Evolutionary conservation across 2,797 vertebrate genomes (phyloP), one percentile per base, ranked within the genome.

Genomic region (Spatula versicolor): DNA sequence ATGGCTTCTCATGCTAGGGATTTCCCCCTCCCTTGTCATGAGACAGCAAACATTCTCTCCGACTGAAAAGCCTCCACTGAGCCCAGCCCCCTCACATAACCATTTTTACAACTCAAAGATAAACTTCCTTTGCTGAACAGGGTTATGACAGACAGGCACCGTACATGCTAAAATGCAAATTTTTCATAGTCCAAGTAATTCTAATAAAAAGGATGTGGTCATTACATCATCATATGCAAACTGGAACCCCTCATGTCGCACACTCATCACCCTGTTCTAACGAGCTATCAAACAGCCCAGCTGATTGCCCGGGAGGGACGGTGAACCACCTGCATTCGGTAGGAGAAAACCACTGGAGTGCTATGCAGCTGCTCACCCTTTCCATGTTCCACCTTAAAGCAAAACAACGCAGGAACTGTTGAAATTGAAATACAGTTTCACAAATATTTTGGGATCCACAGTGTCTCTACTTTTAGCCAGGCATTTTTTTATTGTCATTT

Each of bases 41-140:
- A 84, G 50, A 91, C 72, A 95, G 86, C 43, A 95, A 88, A 77
- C 64, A 95, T 7, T 94, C 63, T 73, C 83, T 92, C 39, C 67
- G 78, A 69, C 58, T 30, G 17, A 81, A 84, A 62, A 84, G 23
- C 25, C 59, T 84, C 54, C 59, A 78, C 6, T 33, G 30, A 93
- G 64, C 4, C 28, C 78, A 69, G 26, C 48, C 28, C 6, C n/a
- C 25, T 50, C 37, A 35, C 1, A 4, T 11, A 84, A 46, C 62
- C 69, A 73, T 81, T 91, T 93, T 83, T 30, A 73, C 14, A 89
- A 7, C 18, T 93, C 31, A 63, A 67, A 58, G 56, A 43, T 35
- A 84, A 7, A 35, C 23, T 46, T 66, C 64, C 28, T 86, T 30
- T 56, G 76, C 82, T 28, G 31, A 82, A 79, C 3, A 43, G 31